Evolutionary conservation across 2,888 invertebrate genomes (phyloP).

Genomic region (Ormyrus pomaceus): DNA sequence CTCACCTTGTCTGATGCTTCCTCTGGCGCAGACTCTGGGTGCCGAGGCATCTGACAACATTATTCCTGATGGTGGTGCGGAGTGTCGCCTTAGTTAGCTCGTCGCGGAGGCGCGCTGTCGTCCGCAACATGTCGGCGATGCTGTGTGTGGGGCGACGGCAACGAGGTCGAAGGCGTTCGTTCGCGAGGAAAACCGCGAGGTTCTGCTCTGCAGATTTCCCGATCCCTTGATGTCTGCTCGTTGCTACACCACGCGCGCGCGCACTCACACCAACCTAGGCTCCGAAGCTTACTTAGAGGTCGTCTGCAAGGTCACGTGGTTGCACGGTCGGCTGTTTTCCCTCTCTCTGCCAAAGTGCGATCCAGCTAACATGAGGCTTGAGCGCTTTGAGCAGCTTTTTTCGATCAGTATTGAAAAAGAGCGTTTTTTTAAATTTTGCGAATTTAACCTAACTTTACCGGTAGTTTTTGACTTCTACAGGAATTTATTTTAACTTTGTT

Average conservation of each 20-base stretch:
- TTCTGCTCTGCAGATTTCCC: background rate
- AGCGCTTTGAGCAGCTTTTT: too few species aligned
- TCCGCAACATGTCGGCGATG: conserved; percentile 81
- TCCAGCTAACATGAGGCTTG: background rate
- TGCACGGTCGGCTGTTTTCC: conserved; percentile 13
- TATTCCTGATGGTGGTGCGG: conserved; percentile 76
- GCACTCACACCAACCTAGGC: background rate
- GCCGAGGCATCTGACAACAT: conserved; percentile 79
- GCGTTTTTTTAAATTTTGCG: too few species aligned
- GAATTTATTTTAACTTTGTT: too few species aligned
- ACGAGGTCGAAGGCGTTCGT: background rate
- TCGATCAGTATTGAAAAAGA: too few species aligned
- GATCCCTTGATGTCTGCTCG: background rate
- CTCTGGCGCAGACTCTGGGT: conserved; percentile 80
- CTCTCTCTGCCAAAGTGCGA: background rate
- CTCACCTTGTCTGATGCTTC: conserved; percentile 73
- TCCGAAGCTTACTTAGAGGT: conserved; percentile 66
- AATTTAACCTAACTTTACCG: too few species aligned
- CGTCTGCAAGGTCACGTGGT: conserved; percentile 74
- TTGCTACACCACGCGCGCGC: background rate
- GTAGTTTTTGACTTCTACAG: too few species aligned
- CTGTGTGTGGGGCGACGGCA: background rate
- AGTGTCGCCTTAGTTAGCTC: conserved; percentile 79
- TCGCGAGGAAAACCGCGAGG: background rate
- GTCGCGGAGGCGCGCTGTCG: conserved; percentile 81